Evolutionary conservation across 92 coral and sea anemone genomes (phyloP).

Genomic region (Heliopora coerulea): DNA sequence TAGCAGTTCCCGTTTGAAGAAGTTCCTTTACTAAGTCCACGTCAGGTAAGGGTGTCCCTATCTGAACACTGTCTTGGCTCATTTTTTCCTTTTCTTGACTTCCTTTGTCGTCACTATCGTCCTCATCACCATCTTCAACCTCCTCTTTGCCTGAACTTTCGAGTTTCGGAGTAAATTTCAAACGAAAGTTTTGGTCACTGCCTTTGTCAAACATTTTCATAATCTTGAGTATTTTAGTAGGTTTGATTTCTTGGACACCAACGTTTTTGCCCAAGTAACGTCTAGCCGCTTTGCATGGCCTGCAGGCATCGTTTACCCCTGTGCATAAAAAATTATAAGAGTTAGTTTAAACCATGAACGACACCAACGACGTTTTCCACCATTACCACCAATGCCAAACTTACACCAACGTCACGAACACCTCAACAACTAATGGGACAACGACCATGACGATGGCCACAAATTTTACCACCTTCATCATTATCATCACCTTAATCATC

Average conservation of each 20-base stretch:
- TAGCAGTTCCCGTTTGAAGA: conserved; percentile 16
- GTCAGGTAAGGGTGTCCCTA: conserved; percentile 22
- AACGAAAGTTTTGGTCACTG: neutral
- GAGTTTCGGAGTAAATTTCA: neutral
- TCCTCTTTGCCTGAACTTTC: neutral
- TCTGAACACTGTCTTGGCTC: neutral
- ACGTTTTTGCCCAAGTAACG: neutral
- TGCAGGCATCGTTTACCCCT: conserved; percentile 11
- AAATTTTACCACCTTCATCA: too few relatives aligned
- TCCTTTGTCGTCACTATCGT: neutral
- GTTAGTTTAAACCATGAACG: neutral
- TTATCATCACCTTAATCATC: too few relatives aligned
- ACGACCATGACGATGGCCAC: too few relatives aligned
- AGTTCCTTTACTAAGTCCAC: conserved; percentile 14
- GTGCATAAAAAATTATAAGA: neutral
- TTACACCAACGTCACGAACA: too few relatives aligned
- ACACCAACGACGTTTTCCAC: neutral
- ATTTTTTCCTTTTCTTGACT: neutral
- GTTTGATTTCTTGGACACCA: neutral
- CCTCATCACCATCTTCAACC: neutral
- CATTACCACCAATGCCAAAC: neutral
- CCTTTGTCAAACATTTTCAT: neutral
- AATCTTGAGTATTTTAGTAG: neutral
- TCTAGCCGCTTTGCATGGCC: conserved; percentile 8
- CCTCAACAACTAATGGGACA: too few relatives aligned